Conservation (phyloP, 1,140 invertebrate genomes). For the Eurosta solidaginis region DNA sequence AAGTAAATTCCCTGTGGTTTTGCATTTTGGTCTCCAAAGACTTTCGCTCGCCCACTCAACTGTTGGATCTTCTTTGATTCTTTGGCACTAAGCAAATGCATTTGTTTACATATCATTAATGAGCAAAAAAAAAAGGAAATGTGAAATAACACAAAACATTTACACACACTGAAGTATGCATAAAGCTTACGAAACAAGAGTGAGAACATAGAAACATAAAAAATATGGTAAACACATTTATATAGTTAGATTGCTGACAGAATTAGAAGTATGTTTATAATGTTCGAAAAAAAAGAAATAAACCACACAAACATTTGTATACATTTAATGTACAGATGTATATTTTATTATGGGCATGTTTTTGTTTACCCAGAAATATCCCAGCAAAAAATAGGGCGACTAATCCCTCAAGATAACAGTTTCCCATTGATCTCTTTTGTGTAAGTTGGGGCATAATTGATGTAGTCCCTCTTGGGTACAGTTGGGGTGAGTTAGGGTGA, state of each 20-base stretch:
- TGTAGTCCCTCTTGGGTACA: too few species aligned
- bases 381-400: too few species aligned
- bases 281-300: not conserved
- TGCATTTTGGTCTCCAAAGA: not conserved
- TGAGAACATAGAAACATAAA: not conserved
- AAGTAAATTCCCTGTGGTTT: not conserved
- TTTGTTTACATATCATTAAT: constrained; percentile 27
- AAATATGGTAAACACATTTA: too few species aligned
- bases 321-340: not conserved
- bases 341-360: constrained; percentile 1
- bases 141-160: not conserved
- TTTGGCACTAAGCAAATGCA: constrained; percentile 21
- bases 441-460: too few species aligned
- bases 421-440: too few species aligned
- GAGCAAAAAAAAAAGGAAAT: not conserved
- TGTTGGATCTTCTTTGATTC: not conserved
- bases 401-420: too few species aligned
- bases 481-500: too few species aligned
- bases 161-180: not conserved
- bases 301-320: not conserved
- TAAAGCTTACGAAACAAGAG: not conserved
- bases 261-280: too few species aligned
- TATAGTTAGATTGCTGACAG: too few species aligned
- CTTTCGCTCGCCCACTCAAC: constrained; percentile 7
- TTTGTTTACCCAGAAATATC: not conserved